Evolutionary conservation across 2,888 invertebrate species (phyloP).

Genomic region (Tetragonisca angustula): DNA sequence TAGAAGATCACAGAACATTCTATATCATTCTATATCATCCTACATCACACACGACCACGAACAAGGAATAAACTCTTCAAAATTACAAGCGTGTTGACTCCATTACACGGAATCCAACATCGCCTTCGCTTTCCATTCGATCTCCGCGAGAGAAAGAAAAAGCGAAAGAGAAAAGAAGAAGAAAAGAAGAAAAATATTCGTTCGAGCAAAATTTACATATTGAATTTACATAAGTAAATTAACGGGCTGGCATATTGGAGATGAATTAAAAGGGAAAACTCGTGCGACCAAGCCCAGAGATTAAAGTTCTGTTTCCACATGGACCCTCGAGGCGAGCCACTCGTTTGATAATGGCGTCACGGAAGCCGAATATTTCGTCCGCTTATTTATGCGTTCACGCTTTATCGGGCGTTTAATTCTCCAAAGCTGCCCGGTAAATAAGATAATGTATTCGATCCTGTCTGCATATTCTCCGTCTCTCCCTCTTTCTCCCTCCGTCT

Average conservation of each 20-base stretch:
- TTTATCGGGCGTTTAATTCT: slow-evolving; percentile 57
- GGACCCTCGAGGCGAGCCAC: slow-evolving; percentile 1
- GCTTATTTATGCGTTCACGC: slow-evolving; percentile 52
- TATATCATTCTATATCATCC: no score
- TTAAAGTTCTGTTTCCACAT: slow-evolving; percentile 26
- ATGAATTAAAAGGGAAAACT: background rate
- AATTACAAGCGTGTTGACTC: no score
- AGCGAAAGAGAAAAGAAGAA: no score
- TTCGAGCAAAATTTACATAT: background rate
- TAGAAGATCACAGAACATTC: no score
- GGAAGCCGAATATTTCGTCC: slow-evolving; percentile 41
- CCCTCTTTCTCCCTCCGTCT: background rate
- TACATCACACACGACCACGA: no score
- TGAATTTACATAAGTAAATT: slow-evolving; percentile 27
- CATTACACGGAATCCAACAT: no score
- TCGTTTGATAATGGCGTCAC: slow-evolving; percentile 39
- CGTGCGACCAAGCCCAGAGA: slow-evolving; percentile 6
- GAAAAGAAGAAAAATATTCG: background rate
- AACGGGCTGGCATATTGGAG: background rate
- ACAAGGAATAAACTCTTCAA: no score
- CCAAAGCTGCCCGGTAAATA: slow-evolving; percentile 41
- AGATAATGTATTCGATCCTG: slow-evolving; percentile 58
- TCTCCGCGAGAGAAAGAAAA: background rate
- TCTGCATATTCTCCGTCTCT: background rate
- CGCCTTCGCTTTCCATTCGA: background rate